phyloP scores from a whole-genome alignment of 2,113 vertebrate species.

The Oophaga pumilio region DNA sequence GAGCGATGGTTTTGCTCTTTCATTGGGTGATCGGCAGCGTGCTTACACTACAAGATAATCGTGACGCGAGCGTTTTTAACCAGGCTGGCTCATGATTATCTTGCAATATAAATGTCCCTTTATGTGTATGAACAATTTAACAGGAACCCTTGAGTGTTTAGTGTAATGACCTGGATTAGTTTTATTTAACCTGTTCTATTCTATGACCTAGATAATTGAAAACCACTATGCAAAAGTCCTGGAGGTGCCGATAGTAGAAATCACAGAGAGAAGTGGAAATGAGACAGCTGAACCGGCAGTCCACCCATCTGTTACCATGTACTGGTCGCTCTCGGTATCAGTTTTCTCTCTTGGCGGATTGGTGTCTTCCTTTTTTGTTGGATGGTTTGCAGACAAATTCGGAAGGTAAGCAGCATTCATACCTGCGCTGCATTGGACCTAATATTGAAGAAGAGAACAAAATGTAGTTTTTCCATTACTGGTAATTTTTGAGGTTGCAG shows the following conservation, averaged over 20 bases:
- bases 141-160: background rate
- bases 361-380: conserved; percentile 92
- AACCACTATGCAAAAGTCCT: conserved; percentile 78
- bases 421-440: background rate
- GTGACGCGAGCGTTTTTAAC: too few relatives aligned
- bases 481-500: background rate
- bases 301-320: conserved; percentile 73
- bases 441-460: background rate
- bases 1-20: too few relatives aligned
- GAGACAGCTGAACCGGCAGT: background rate
- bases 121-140: too few relatives aligned
- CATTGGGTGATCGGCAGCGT: too few relatives aligned
- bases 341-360: conserved; percentile 89
- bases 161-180: background rate
- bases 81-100: too few relatives aligned
- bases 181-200: background rate
- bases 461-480: background rate
- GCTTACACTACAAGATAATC: too few relatives aligned
- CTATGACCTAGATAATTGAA: conserved; percentile 79
- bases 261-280: conserved; percentile 49
- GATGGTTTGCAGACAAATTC: conserved; percentile 83
- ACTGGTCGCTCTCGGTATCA: conserved; percentile 92
- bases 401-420: conserved; percentile 78
- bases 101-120: too few relatives aligned
- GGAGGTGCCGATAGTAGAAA: conserved; percentile 61